Evolutionary conservation across 2,113 vertebrate species (phyloP).

Genomic region (Rhodinocichla rosea): DNA sequence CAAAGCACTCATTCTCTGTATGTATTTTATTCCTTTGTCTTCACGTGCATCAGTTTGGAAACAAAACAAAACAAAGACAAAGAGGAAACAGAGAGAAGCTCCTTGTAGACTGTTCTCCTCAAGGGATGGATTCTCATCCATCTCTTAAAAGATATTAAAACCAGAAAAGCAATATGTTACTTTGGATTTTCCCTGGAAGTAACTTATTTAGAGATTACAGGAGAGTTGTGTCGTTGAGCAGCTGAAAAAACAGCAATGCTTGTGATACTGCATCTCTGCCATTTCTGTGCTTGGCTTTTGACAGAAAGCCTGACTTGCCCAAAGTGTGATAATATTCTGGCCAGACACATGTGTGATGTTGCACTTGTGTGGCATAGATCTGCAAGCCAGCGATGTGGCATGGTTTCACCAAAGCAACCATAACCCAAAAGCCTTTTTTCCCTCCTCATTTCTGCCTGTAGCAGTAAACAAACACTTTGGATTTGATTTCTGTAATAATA

Average conservation of each 20-base stretch:
- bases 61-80: neutral
- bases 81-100: neutral
- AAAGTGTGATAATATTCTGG: neutral
- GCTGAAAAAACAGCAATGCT: neutral
- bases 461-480: neutral
- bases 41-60: neutral
- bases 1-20: neutral
- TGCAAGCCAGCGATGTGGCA: neutral
- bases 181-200: neutral
- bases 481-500: neutral
- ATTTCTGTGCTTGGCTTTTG: neutral
- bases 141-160: neutral
- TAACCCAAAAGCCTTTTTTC: neutral
- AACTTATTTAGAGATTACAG: neutral
- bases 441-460: neutral
- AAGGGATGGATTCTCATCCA: neutral
- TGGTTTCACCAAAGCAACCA: neutral
- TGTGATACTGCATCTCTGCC: neutral
- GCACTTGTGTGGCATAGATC: accelerated
- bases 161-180: neutral
- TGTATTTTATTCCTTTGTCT: neutral
- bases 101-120: neutral
- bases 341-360: accelerated
- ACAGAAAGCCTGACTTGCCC: neutral
- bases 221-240: neutral